These are phyloP conservation scores for Ceratoteleas bidentatus DNA, from an alignment of 1,140 invertebrate species.

Conservation along the genomic window DNA sequence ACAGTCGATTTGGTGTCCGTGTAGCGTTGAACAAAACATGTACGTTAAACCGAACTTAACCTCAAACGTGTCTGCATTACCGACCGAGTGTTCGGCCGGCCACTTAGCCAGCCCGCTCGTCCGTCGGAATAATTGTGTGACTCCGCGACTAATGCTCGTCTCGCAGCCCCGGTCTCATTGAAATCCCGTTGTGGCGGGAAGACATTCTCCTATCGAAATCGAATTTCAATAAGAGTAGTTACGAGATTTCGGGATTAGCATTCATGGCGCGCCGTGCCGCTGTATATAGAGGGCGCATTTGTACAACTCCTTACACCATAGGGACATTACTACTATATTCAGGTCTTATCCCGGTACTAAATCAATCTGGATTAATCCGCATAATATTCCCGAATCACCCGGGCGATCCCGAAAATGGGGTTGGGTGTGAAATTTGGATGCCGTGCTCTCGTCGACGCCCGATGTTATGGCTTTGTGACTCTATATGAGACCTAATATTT, in stretches of 20 bases:
- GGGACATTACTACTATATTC: too few relatives aligned
- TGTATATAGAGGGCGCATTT: conserved; percentile 55
- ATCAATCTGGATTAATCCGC: too few relatives aligned
- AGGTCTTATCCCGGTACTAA: too few relatives aligned
- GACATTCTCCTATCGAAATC: conserved; percentile 58
- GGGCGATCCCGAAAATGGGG: conserved; percentile 56
- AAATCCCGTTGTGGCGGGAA: conserved; percentile 47
- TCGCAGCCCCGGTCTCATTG: conserved; percentile 40
- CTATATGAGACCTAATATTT: conserved; percentile 66
- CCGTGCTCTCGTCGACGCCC: conserved; percentile 13
- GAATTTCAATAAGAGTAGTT: conserved; percentile 66
- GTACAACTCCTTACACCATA: too few relatives aligned
- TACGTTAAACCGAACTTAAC: too few relatives aligned
- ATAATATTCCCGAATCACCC: too few relatives aligned
- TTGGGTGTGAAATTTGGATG: conserved; percentile 63
- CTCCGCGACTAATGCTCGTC: conserved; percentile 50
- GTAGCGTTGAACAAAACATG: too few relatives aligned
- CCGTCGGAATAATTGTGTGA: conserved; percentile 37
- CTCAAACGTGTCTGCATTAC: too few relatives aligned
- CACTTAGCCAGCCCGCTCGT: too few relatives aligned
- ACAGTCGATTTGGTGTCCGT: too few relatives aligned
- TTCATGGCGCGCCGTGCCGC: conserved; percentile 50
- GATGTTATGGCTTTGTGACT: conserved; percentile 52
- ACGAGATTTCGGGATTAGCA: conserved; percentile 64
- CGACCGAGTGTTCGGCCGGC: too few relatives aligned